phyloP scores from a whole-genome alignment of 2,797 vertebrate genomes.

The Zenarchopterus dispar region DNA sequence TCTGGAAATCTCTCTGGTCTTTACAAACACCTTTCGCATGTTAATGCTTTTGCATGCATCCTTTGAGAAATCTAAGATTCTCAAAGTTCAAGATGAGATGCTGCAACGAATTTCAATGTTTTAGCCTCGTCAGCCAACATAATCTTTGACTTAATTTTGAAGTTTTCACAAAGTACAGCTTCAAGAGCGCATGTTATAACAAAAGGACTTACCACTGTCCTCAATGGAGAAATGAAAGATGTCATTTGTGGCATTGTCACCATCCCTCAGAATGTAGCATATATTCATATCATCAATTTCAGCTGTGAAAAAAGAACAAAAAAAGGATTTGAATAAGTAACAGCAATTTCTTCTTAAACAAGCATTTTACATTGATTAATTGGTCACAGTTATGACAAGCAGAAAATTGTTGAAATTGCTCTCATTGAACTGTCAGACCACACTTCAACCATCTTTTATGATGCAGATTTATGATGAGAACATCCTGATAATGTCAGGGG shows the following conservation, averaged over 20 bases:
- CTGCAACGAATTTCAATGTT: slow-evolving; percentile 8
- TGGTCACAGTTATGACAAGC: slow-evolving; percentile 5
- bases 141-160: slow-evolving; percentile 6
- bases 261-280: slow-evolving; percentile 90
- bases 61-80: slow-evolving; percentile 10
- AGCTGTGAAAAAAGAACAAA: slow-evolving; percentile 78
- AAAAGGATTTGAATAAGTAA: slow-evolving; percentile 25
- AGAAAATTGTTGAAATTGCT: slow-evolving; percentile 12
- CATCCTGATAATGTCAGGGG: slow-evolving; percentile 14
- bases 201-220: slow-evolving; percentile 86
- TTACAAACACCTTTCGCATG: slow-evolving; percentile 15
- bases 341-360: not conserved
- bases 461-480: slow-evolving; percentile 31
- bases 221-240: slow-evolving; percentile 92
- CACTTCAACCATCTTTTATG: slow-evolving; percentile 8
- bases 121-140: slow-evolving; percentile 13
- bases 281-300: slow-evolving; percentile 95
- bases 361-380: slow-evolving; percentile 14
- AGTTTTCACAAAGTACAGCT: slow-evolving; percentile 7
- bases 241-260: slow-evolving; percentile 89
- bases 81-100: slow-evolving; percentile 12
- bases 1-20: slow-evolving; percentile 21
- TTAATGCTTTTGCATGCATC: slow-evolving; percentile 6
- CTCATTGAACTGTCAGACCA: slow-evolving; percentile 8
- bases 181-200: slow-evolving; percentile 14